phyloP scores from a whole-genome alignment of 1,140 invertebrate species.

The Drosophila eugracilis region DNA sequence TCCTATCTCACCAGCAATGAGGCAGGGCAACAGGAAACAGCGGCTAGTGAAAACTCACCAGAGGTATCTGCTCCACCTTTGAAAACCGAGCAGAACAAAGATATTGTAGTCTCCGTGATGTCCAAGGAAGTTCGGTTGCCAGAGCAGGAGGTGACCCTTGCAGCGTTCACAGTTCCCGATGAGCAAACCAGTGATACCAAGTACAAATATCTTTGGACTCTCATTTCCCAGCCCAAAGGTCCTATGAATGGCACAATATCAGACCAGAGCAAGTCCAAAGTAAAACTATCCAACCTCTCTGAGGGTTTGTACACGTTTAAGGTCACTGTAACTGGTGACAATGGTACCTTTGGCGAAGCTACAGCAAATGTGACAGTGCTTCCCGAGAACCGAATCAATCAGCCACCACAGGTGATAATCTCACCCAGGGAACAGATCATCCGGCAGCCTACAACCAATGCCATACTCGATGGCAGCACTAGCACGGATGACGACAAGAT shows the following conservation, averaged over 20 bases:
- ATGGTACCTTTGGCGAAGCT: slow-evolving; percentile 92
- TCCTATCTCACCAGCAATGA: slow-evolving; percentile 46
- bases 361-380: slow-evolving; percentile 96
- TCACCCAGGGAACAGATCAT: slow-evolving; percentile 93
- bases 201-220: slow-evolving; percentile 95
- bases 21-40: slow-evolving; percentile 44
- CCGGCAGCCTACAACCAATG: slow-evolving; percentile 94
- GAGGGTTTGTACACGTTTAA: slow-evolving; percentile 96
- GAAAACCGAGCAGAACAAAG: slow-evolving; percentile 84
- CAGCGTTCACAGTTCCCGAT: slow-evolving; percentile 92
- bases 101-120: slow-evolving; percentile 91
- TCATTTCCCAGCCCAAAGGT: slow-evolving; percentile 92
- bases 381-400: slow-evolving; percentile 94
- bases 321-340: slow-evolving; percentile 90
- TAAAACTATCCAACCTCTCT: slow-evolving; percentile 91
- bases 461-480: slow-evolving; percentile 93
- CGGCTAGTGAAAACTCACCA: slow-evolving; percentile 57
- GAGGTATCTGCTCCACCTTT: slow-evolving; percentile 54
- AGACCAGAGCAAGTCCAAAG: slow-evolving; percentile 92
- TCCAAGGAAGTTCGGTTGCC: slow-evolving; percentile 90
- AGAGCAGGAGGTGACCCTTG: slow-evolving; percentile 91
- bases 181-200: slow-evolving; percentile 89
- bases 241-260: slow-evolving; percentile 92
- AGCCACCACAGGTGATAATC: slow-evolving; percentile 93
- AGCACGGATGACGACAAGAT: slow-evolving; percentile 93